Evolutionary conservation across 2,113 vertebrate species (phyloP), one percentile per base, ranked within the genome.

Genomic region (Pachypanchax playfairii): DNA sequence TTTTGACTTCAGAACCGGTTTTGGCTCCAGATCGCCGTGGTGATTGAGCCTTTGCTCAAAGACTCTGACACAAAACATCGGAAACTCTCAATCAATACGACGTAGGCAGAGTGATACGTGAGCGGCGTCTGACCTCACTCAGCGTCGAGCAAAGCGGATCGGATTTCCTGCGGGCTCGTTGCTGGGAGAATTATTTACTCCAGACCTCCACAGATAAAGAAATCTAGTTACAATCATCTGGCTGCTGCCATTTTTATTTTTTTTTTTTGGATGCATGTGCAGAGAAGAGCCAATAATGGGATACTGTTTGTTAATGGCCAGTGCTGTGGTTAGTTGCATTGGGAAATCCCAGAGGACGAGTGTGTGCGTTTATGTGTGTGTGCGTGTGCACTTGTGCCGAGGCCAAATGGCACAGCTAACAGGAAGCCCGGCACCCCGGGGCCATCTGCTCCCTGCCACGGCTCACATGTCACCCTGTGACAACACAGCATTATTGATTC

Each of bases 401-500:
- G 46, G 55, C 59, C 73, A 77, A 76, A 78, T 80, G 84, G 85
- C 77, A 84, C 24, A 4, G 59, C 82, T 83, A 86, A 85, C 83
- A 89, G 89, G 83, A 87, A 89, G 83, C 77, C 49, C 78, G 81
- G 73, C 77, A 87, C 86, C 85, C 86, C 21, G 69, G 77, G 88
- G 90, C 85, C 85, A 89, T 89, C 88, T 88, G 93, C 90, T 79
- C 89, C 87, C 92, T 91, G 90, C 89, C 92, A 92, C 72, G 89
- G 93, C 85, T 92, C 91, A 90, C 90, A 92, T 92, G 92, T 93
- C 90, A 90, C 90, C 85, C 85, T 90, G 91, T 92, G 71, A 91
- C 91, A 90, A 91, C 82, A 90, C 80, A 77, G 85, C 81, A 84
- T 88, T 89, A 91, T 88, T 91, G 87, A 91, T 90, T 91, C 86